Percentiles rank a stretch among this genome's conserved stretches.
Evolutionary conservation across 2,797 vertebrate genomes (phyloP).

Genomic region (Myiotriccus ornatus): DNA sequence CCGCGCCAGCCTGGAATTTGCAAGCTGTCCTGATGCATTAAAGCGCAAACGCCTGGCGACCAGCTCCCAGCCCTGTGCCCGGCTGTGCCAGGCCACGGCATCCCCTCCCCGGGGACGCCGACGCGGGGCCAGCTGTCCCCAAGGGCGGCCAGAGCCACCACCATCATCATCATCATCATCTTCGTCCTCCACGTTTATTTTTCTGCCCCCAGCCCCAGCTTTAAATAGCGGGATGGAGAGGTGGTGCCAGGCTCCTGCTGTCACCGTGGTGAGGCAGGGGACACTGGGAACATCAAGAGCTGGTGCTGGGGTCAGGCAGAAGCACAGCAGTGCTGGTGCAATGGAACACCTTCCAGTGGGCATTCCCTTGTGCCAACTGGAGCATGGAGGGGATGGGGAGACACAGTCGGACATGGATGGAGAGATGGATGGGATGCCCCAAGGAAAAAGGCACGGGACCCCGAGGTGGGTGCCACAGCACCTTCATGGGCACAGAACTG

Average conservation of each 20-base stretch:
- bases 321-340: accelerated
- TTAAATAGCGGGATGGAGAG: background rate
- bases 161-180: background rate
- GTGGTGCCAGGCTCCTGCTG: background rate
- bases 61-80: background rate
- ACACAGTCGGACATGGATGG: accelerated
- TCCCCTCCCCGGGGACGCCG: background rate
- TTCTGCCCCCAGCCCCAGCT: background rate
- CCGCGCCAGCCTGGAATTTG: constrained; percentile 45
- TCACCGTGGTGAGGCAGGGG: background rate
- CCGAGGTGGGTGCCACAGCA: background rate
- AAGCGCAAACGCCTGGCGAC: background rate
- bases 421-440: background rate
- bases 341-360: accelerated
- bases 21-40: constrained; percentile 63
- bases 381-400: background rate
- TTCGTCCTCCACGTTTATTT: background rate
- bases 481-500: background rate
- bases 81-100: background rate
- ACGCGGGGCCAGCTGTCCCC: background rate
- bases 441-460: background rate
- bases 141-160: background rate
- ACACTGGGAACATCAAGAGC: background rate
- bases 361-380: accelerated
- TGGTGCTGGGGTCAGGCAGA: background rate